Percentiles rank a stretch among this genome's conserved stretches.
These are phyloP conservation scores for Botrylloides violaceus DNA, from an alignment of 23 tunicate species.

Conservation along the genomic window DNA sequence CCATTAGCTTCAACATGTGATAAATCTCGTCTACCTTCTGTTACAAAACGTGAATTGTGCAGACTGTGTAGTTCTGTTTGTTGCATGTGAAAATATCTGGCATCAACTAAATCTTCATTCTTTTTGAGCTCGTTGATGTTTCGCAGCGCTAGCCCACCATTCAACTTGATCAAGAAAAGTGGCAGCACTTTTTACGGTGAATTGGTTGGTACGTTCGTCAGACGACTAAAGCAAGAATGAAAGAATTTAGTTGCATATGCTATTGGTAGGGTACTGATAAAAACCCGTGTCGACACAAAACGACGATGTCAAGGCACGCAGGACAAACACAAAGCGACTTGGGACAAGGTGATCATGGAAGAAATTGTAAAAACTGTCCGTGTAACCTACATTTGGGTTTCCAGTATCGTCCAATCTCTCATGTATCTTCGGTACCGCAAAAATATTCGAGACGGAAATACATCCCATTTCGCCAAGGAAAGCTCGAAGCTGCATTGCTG, in stretches of 20 bases:
- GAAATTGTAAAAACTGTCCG: too few species aligned
- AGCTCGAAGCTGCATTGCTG: slow-evolving; percentile 69
- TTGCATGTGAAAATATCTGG: too few species aligned
- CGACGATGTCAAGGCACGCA: background rate
- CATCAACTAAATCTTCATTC: too few species aligned
- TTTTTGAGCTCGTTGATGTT: slow-evolving; percentile 28
- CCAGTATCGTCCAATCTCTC: slow-evolving; percentile 41
- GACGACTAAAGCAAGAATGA: background rate
- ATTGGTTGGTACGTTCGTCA: slow-evolving; percentile 1
- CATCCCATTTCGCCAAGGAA: slow-evolving; percentile 85
- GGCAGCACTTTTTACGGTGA: slow-evolving; percentile 32
- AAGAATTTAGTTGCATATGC: background rate
- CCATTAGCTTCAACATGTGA: too few species aligned
- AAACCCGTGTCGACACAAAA: background rate
- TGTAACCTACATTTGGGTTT: slow-evolving; percentile 25
- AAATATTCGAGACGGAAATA: slow-evolving; percentile 82
- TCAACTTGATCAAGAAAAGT: slow-evolving; percentile 54
- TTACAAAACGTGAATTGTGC: too few species aligned
- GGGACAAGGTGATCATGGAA: too few species aligned
- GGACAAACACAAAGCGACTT: background rate
- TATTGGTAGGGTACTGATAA: background rate
- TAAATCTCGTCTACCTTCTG: too few species aligned
- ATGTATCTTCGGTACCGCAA: slow-evolving; percentile 47
- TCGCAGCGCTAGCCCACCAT: slow-evolving; percentile 91
- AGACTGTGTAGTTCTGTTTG: too few species aligned